Evolutionary conservation across 1,140 invertebrate genomes (phyloP), one percentile per base, ranked within the genome.

Genomic region (Eufriesea mexicana): DNA sequence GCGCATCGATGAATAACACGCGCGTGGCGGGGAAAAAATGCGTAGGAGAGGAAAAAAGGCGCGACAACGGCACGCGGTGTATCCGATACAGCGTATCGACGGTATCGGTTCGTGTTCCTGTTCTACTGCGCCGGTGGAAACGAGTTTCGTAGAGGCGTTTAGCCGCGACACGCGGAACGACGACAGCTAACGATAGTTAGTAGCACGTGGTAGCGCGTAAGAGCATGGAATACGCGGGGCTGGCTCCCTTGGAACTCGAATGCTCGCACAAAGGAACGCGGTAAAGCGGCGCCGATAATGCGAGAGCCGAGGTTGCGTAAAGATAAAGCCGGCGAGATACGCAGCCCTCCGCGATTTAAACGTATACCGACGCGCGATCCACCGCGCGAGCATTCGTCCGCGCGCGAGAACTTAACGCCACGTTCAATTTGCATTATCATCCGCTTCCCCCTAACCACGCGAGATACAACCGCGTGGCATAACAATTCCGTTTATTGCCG

Each of bases 371-470:
- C 35, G 20, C 51, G 47, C 64, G 8, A 54, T 54, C 4, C 14
- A 16, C 42, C 25, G 54, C 64, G 75, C 61, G 8, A 54, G 64
- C 59, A 70, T 80, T 18, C 20, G 45, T 73, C 59, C 62, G 25
- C 9, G 14, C 61, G 62, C 66, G 74, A 59, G 66, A 74, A 54
- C 51, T 77, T 77, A 77, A 83, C 74, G 74, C 80, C 74, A 55
- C 54, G 62, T 76, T 35, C 74, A 83, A 83, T 83, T 83, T 83
- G 73, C 74, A 83, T 83, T 77, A 83, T 83, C 80, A 28, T 61
- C 28, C 54, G 28, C 47, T 70, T 76, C 25, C 64, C 45, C n/a
- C 12, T 28, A 83, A 83, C 64, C 28, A 70, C 64, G 18, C 49
- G n/a, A 47, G 61, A 81, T 57, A 66, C 35, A 55, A 47, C 70